A percentile compares a stretch with the other conserved stretches of the same genome.
Evolutionary conservation across 2,113 vertebrate genomes (phyloP).

Genomic region (Pedionomus torquatus): DNA sequence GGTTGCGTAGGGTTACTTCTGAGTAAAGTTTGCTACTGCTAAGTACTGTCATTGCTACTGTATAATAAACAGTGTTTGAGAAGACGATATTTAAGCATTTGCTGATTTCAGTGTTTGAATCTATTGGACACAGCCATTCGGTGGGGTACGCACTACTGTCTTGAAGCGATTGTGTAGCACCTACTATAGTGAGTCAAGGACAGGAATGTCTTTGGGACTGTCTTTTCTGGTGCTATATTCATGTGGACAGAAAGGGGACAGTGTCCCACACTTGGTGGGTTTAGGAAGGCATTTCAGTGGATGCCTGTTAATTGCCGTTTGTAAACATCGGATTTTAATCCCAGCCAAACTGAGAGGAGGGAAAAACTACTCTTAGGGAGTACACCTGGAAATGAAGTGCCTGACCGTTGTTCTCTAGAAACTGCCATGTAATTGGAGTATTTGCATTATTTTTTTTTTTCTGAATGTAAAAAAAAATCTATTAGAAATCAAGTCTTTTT

Average conservation of each 20-base stretch:
- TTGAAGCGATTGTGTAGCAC: background rate
- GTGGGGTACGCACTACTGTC: background rate
- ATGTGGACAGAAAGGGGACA: background rate
- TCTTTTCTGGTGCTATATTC: background rate
- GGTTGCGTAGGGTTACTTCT: background rate
- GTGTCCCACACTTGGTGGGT: rapidly evolving
- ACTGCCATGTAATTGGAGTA: background rate
- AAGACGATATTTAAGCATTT: background rate
- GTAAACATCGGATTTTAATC: background rate
- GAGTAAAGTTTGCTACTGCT: background rate
- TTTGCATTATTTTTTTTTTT: background rate
- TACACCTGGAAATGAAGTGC: background rate
- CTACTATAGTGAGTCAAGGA: background rate
- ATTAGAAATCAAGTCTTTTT: background rate
- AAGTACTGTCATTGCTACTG: background rate
- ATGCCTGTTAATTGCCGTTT: background rate
- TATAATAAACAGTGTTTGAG: background rate
- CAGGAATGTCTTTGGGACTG: background rate
- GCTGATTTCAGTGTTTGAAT: background rate
- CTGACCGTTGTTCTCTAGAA: background rate
- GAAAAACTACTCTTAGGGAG: background rate
- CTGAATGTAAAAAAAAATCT: background rate
- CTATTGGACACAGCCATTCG: rapidly evolving
- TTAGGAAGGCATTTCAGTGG: background rate
- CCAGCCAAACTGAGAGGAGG: background rate